Conservation (phyloP, 2,113 vertebrate species). For the Prionailurus viverrinus region DNA sequence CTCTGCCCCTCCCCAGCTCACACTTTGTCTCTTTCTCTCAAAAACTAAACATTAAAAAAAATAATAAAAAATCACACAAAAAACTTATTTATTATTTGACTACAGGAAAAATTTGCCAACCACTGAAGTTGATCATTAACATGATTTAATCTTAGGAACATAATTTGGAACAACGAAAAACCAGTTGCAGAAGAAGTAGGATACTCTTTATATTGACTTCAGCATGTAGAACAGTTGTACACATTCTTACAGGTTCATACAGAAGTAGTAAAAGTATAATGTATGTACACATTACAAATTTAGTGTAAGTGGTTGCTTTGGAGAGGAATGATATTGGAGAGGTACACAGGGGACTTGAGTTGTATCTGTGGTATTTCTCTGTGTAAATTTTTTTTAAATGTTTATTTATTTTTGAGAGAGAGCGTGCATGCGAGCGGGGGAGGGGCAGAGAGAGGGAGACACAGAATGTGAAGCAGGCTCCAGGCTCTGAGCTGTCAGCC, state of each 20-base stretch:
- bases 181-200: neutral
- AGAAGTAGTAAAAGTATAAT: neutral
- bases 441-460: too few species aligned
- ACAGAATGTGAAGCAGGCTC: too few species aligned
- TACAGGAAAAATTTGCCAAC: neutral
- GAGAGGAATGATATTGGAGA: neutral
- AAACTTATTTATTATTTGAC: neutral
- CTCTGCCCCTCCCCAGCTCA: too few species aligned
- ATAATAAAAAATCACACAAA: neutral
- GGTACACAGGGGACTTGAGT: neutral
- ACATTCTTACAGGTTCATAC: neutral
- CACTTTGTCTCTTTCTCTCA: too few species aligned
- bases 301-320: neutral
- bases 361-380: too few species aligned
- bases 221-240: neutral
- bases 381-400: neutral
- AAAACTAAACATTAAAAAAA: too few species aligned
- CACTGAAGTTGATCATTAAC: neutral
- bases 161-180: constrained; percentile 1
- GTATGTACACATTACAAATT: too few species aligned
- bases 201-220: neutral
- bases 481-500: too few species aligned
- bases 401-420: too few species aligned
- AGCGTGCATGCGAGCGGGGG: fast-evolving
- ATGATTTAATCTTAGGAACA: neutral